A percentile compares a stretch with the other conserved stretches of the same genome.
Evolutionary conservation across 2,113 vertebrate species (phyloP).

Genomic region (Oceanites oceanicus): DNA sequence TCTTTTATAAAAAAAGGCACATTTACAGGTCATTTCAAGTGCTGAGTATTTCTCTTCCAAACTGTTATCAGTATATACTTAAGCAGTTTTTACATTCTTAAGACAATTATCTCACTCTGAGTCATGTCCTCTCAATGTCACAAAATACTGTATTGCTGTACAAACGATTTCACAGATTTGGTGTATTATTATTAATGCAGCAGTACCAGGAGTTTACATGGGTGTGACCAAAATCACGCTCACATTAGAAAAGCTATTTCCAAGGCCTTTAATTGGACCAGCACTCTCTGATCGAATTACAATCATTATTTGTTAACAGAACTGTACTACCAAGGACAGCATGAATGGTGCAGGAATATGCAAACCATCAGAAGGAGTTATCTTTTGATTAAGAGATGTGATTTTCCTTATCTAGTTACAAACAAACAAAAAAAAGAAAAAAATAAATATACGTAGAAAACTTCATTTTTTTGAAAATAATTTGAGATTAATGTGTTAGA

Average conservation of each 20-base stretch:
- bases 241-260: not conserved
- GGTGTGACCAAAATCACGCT: not conserved
- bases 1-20: not conserved
- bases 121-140: not conserved
- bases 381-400: not conserved
- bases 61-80: not conserved
- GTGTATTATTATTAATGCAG: not conserved
- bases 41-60: not conserved
- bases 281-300: not conserved
- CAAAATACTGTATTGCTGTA: not conserved
- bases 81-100: not conserved
- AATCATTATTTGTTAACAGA: not conserved
- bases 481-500: not conserved
- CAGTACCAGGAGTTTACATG: not conserved
- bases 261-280: not conserved
- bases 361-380: not conserved
- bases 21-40: conserved; percentile 2
- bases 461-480: not conserved
- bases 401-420: not conserved
- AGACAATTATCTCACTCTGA: not conserved
- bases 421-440: not conserved
- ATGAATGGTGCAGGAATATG: not conserved
- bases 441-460: not conserved
- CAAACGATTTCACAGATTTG: not conserved
- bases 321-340: not conserved